Evolutionary conservation across 2,113 vertebrate genomes (phyloP).

Genomic region (Periophthalmus modestus): DNA sequence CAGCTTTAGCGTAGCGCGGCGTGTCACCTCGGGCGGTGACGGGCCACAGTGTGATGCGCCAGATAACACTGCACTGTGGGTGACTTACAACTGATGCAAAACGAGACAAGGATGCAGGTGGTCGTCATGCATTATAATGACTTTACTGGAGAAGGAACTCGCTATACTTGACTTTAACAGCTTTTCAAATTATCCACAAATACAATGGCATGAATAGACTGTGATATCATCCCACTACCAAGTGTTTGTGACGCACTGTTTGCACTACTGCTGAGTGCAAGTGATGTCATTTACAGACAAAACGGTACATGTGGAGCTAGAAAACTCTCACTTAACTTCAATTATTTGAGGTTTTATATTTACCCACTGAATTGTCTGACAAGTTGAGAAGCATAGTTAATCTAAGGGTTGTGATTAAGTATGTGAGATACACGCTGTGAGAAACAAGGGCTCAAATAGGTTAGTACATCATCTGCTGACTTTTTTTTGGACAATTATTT

Average conservation of each 20-base stretch:
- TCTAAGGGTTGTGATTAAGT: not conserved
- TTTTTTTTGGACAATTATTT: not conserved
- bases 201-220: not conserved
- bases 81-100: constrained; percentile 63
- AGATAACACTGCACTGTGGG: constrained; percentile 66
- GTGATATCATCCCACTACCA: not conserved
- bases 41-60: constrained; percentile 60
- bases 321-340: not conserved
- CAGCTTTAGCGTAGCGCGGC: constrained; percentile 43
- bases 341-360: not conserved
- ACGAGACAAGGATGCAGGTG: constrained; percentile 57
- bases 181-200: not conserved
- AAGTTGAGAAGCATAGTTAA: not conserved
- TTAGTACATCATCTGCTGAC: not conserved
- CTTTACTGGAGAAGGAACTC: constrained; percentile 19
- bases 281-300: not conserved
- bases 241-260: not conserved
- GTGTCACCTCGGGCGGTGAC: constrained; percentile 61
- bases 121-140: constrained; percentile 61
- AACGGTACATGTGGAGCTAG: not conserved
- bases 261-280: not conserved
- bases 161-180: not conserved
- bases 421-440: not conserved
- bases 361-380: not conserved
- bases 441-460: not conserved